Evolutionary conservation across 2,888 invertebrate genomes (phyloP), one percentile per base, ranked within the genome.

Genomic region (Hedychridium roseum): DNA sequence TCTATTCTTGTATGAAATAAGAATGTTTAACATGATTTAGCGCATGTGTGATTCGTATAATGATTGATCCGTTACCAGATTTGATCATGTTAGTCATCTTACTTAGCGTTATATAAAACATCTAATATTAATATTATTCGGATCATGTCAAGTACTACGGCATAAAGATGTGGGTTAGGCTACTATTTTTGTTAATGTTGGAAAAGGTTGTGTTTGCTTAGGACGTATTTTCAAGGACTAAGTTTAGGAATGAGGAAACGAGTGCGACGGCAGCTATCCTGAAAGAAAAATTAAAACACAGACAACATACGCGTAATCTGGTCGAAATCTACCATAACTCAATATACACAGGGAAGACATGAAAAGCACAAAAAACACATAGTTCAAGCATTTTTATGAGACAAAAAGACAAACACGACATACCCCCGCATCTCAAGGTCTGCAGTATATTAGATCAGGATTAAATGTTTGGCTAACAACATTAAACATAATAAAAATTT

Each of bases 181-280:
- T n/a, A n/a, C n/a, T n/a, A n/a, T n/a, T n/a, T n/a, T n/a, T n/a
- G n/a, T n/a, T n/a, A n/a, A n/a, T n/a, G n/a, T n/a, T n/a, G n/a
- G n/a, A n/a, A n/a, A n/a, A n/a, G n/a, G n/a, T n/a, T n/a, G n/a
- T n/a, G n/a, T n/a, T n/a, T n/a, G n/a, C n/a, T n/a, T n/a, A 1
- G 16, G 14, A 12, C 5, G 17, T 6, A 16, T 26, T n/a, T 35
- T 35, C 26, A 23, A 18, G 26, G 39, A 35, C 27, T 54, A 27
- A 31, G 15, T 30, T 47, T 34, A 54, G 59, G 66, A 60, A 48
- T 49, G 44, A 38, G 67, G 66, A 69, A 55, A 61, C 62, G 71
- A 71, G 76, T 79, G 77, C 78, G 79, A 79, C 78, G 78, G 76
- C 77, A 74, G 77, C 73, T 78, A 73, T 69, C 78, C 78, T 78